Percentiles rank a stretch among this genome's conserved stretches.
These are phyloP conservation scores for Pteria penguin DNA, from an alignment of 2,888 invertebrate genomes.

Conservation along the genomic window DNA sequence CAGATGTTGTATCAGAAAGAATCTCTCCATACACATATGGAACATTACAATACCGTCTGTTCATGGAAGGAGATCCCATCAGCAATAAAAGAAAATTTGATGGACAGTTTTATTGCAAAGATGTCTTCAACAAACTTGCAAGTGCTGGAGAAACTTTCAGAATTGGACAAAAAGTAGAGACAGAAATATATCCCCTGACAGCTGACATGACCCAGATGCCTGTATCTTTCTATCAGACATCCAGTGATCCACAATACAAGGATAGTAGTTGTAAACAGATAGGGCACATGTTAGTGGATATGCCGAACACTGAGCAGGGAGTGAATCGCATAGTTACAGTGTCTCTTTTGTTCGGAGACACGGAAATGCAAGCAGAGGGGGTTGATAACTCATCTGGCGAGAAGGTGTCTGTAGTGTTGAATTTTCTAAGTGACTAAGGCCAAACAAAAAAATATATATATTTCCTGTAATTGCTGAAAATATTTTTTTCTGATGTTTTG, in stretches of 20 bases:
- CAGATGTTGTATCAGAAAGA: slow-evolving; percentile 47
- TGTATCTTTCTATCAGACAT: slow-evolving; percentile 44
- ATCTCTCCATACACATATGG: slow-evolving; percentile 53
- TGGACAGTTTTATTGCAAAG: slow-evolving; percentile 44
- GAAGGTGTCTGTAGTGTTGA: slow-evolving; percentile 37
- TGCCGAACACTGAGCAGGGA: slow-evolving; percentile 37
- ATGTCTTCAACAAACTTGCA: slow-evolving; percentile 49
- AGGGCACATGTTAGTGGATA: slow-evolving; percentile 48
- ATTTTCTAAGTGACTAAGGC: too few relatives aligned
- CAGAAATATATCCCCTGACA: slow-evolving; percentile 46
- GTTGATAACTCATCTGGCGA: slow-evolving; percentile 42
- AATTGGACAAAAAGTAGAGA: slow-evolving; percentile 40
- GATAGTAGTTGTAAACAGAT: slow-evolving; percentile 40
- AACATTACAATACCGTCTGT: slow-evolving; percentile 42
- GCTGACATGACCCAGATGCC: slow-evolving; percentile 36
- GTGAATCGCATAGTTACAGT: slow-evolving; percentile 44
- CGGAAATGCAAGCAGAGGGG: slow-evolving; percentile 47
- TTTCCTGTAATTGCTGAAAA: too few relatives aligned
- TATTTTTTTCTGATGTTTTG: too few relatives aligned
- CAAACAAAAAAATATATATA: too few relatives aligned
- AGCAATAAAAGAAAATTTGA: slow-evolving; percentile 29
- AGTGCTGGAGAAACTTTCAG: slow-evolving; percentile 39
- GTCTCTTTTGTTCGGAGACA: slow-evolving; percentile 53
- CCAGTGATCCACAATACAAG: slow-evolving; percentile 41
- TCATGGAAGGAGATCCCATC: slow-evolving; percentile 47